Evolutionary conservation across 2,888 invertebrate genomes (phyloP).

Genomic region (Corythucha ciliata): DNA sequence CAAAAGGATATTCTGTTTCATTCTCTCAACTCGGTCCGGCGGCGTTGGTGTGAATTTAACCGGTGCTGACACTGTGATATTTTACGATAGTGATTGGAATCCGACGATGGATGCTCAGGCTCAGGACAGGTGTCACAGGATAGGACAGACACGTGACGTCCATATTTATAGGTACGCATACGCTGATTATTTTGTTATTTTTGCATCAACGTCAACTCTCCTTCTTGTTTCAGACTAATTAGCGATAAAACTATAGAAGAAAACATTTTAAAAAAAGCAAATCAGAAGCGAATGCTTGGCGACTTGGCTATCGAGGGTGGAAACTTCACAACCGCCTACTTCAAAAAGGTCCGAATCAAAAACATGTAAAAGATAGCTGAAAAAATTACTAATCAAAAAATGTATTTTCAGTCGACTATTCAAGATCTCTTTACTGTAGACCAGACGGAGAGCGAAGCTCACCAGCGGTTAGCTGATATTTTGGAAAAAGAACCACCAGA

Average conservation of each 20-base stretch:
- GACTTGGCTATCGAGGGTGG: conserved; percentile 98
- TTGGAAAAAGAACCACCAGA: conserved; percentile 36
- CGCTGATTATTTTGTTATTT: neutral
- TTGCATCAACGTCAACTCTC: neutral
- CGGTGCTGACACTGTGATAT: conserved; percentile 97
- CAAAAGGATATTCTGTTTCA: conserved; percentile 89
- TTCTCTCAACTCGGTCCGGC: conserved; percentile 93
- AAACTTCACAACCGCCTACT: conserved; percentile 94
- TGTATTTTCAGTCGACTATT: conserved; percentile 77
- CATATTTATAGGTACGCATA: conserved; percentile 41
- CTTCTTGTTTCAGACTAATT: conserved; percentile 58
- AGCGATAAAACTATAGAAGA: conserved; percentile 97
- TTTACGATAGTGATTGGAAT: conserved; percentile 99
- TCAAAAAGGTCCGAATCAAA: conserved; percentile 84
- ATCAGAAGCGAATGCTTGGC: conserved; percentile 90
- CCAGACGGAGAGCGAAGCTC: conserved; percentile 51
- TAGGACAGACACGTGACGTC: conserved; percentile 98
- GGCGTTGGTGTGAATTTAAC: conserved; percentile 97
- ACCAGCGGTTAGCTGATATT: conserved; percentile 50
- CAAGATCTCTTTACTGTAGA: conserved; percentile 82
- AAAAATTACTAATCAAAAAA: too few relatives aligned
- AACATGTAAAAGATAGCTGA: too few relatives aligned
- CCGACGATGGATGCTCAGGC: conserved; percentile 99
- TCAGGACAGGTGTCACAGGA: conserved; percentile 93
- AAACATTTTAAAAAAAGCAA: conserved; percentile 97